Evolutionary conservation across 2,797 vertebrate species (phyloP).

Genomic region (Stomatorhinus walkeri): DNA sequence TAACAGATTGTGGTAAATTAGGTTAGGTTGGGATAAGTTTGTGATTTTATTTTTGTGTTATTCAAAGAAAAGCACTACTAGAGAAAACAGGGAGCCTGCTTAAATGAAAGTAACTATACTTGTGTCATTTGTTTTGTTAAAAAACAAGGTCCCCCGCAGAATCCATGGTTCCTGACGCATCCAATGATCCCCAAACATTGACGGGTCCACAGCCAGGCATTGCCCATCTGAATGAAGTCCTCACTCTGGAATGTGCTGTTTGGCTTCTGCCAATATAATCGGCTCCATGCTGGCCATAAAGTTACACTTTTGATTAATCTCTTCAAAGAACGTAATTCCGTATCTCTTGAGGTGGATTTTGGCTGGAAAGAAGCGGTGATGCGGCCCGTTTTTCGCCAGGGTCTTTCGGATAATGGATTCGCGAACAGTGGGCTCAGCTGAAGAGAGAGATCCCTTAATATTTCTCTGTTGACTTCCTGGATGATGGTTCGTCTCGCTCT

Average conservation of each 20-base stretch:
- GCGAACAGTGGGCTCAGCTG: not conserved
- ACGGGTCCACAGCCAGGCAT: not conserved
- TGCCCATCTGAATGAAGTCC: not conserved
- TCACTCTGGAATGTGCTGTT: not conserved
- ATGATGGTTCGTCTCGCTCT: not conserved
- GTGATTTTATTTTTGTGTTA: not conserved
- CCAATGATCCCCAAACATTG: not conserved
- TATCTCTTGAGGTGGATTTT: slow-evolving; percentile 11
- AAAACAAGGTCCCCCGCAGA: not conserved
- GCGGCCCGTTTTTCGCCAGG: not conserved
- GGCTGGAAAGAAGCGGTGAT: not conserved
- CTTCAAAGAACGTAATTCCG: slow-evolving; percentile 7
- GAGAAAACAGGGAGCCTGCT: not conserved
- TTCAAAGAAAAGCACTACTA: not conserved
- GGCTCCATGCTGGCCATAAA: not conserved
- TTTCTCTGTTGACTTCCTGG: slow-evolving; percentile 3
- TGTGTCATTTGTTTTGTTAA: not conserved
- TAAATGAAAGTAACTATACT: not conserved
- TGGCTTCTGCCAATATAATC: not conserved
- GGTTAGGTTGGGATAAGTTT: not conserved
- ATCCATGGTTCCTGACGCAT: not conserved
- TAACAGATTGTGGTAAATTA: not conserved
- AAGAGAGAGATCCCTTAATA: slow-evolving; percentile 9
- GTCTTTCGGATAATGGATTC: not conserved
- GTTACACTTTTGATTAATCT: slow-evolving; percentile 14